These are phyloP conservation scores for Henicopernis longicauda DNA, from an alignment of 2,113 vertebrate genomes.

Conservation along the genomic window DNA sequence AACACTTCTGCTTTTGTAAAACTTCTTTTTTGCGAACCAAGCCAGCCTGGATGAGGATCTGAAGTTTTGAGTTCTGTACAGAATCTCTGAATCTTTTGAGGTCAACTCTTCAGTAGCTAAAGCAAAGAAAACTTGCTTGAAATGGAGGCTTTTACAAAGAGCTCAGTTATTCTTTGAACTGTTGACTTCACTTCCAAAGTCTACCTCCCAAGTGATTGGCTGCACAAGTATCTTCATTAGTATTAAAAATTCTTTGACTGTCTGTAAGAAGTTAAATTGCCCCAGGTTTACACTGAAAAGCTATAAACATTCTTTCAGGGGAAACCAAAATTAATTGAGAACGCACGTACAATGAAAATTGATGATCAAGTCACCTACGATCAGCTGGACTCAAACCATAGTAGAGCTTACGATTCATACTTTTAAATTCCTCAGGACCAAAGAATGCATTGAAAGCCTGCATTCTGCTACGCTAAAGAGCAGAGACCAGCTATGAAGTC, in stretches of 20 bases:
- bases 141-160: not conserved
- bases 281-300: not conserved
- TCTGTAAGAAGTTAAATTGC: not conserved
- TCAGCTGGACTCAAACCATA: not conserved
- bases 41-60: slow-evolving; percentile 11
- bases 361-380: not conserved
- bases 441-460: not conserved
- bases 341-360: not conserved
- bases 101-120: not conserved
- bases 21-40: not conserved
- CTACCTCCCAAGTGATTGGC: not conserved
- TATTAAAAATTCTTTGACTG: not conserved
- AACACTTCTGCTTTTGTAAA: slow-evolving; percentile 31
- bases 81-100: slow-evolving; percentile 23
- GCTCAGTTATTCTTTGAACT: not conserved
- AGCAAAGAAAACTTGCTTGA: not conserved
- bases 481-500: not conserved
- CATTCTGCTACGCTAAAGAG: not conserved
- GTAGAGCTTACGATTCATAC: not conserved
- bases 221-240: not conserved
- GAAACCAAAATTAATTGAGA: not conserved
- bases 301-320: not conserved
- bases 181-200: not conserved
- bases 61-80: not conserved
- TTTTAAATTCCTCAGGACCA: not conserved